phyloP scores from a whole-genome alignment of 2,888 invertebrate species.

The Dichetophora obliterata region DNA sequence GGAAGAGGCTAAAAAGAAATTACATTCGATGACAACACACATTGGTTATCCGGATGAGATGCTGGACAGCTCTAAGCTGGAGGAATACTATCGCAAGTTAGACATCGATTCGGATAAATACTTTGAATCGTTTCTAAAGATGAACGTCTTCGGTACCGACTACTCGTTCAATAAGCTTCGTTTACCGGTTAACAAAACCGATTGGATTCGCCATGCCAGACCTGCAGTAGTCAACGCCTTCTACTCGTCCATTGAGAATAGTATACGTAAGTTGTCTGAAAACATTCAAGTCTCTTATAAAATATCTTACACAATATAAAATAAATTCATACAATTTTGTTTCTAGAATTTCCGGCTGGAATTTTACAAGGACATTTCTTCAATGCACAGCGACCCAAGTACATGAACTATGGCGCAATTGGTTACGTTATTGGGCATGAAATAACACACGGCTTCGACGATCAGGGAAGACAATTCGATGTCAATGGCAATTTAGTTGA shows the following conservation, averaged over 20 bases:
- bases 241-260: conserved; percentile 88
- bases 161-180: conserved; percentile 83
- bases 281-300: neutral
- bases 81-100: conserved; percentile 82
- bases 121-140: conserved; percentile 81
- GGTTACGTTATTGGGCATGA: conserved; percentile 94
- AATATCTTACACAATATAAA: no score
- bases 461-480: conserved; percentile 92
- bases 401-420: conserved; percentile 93
- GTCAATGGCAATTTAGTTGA: conserved; percentile 90
- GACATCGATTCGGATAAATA: conserved; percentile 80
- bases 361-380: conserved; percentile 94
- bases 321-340: neutral
- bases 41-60: conserved; percentile 95
- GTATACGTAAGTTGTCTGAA: conserved; percentile 79
- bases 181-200: conserved; percentile 85
- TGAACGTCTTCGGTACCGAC: conserved; percentile 85
- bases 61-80: conserved; percentile 83
- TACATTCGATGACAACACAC: conserved; percentile 86
- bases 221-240: conserved; percentile 90
- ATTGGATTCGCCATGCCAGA: conserved; percentile 87
- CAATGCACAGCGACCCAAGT: conserved; percentile 87
- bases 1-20: conserved; percentile 82
- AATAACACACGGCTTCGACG: conserved; percentile 92
- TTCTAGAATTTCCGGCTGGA: conserved; percentile 90